Conservation (phyloP, 92 coral and sea anemone species). For the Palythoa grandiflora region DNA sequence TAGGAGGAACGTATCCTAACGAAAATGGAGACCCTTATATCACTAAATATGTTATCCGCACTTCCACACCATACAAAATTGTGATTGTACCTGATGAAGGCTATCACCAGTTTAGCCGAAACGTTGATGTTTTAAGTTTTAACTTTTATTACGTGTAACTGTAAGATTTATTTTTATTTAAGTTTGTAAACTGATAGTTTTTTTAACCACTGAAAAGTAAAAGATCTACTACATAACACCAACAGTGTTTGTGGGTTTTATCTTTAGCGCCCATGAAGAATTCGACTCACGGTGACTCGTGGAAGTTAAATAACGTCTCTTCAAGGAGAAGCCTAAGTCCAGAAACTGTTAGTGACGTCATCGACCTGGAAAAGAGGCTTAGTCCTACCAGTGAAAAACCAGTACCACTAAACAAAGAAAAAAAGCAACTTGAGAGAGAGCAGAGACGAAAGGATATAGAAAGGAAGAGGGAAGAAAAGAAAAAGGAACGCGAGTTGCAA, state of each 20-base stretch:
- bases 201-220: background rate
- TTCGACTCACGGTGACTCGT: conserved; percentile 17
- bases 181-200: too few relatives aligned
- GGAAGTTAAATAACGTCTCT: conserved; percentile 46
- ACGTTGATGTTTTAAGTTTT: too few relatives aligned
- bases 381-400: conserved; percentile 41
- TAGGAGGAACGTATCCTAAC: too few relatives aligned
- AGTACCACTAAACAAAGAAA: conserved; percentile 22
- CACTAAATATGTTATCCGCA: too few relatives aligned
- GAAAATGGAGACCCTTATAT: too few relatives aligned
- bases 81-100: too few relatives aligned
- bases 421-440: conserved; percentile 58
- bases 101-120: too few relatives aligned
- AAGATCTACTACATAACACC: background rate
- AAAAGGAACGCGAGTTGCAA: conserved; percentile 66
- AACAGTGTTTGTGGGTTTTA: background rate
- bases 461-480: conserved; percentile 75
- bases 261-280: conserved; percentile 11
- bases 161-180: too few relatives aligned
- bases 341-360: conserved; percentile 61
- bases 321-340: conserved; percentile 63
- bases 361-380: conserved; percentile 68
- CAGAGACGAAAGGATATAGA: conserved; percentile 71
- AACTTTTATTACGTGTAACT: too few relatives aligned
- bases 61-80: too few relatives aligned